Evolutionary conservation across 2,888 invertebrate genomes (phyloP).

Genomic region (Polyploca ridens): DNA sequence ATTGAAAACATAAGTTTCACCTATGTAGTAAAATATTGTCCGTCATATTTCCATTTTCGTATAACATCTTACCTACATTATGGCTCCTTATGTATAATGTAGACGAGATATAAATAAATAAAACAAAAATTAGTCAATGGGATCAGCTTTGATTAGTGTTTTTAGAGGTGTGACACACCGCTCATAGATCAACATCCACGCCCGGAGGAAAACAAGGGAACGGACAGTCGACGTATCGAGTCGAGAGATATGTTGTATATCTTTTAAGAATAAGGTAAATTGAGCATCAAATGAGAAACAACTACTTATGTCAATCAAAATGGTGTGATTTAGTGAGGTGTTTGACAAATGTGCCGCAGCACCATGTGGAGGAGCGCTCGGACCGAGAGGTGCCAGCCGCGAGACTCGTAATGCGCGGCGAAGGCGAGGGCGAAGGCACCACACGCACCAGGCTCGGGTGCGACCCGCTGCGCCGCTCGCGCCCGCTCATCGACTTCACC

Average conservation of each 20-base stretch:
- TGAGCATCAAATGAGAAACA: conserved; percentile 26
- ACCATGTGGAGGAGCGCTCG: conserved; percentile 89
- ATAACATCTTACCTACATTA: not conserved
- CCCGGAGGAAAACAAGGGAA: conserved; percentile 35
- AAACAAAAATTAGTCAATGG: conserved; percentile 56
- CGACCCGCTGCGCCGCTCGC: conserved; percentile 71
- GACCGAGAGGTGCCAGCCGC: conserved; percentile 63
- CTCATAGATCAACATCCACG: conserved; percentile 48
- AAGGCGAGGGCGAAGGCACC: conserved; percentile 35
- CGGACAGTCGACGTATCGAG: conserved; percentile 10
- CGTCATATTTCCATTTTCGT: not conserved
- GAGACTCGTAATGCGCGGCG: conserved; percentile 31
- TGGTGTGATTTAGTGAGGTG: conserved; percentile 91
- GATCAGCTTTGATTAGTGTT: conserved; percentile 59
- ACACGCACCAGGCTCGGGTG: conserved; percentile 66
- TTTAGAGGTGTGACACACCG: conserved; percentile 41
- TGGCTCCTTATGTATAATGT: conserved; percentile 23
- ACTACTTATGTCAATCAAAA: conserved; percentile 85
- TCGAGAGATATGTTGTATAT: conserved; percentile 16
- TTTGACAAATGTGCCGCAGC: conserved; percentile 91
- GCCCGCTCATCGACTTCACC: conserved; percentile 47
- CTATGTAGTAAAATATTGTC: not conserved
- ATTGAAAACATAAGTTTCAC: not conserved
- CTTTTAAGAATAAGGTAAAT: conserved; percentile 19
- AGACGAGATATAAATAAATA: conserved; percentile 38